phyloP scores from a whole-genome alignment of 1,140 invertebrate species.

The Drosophila repleta region DNA sequence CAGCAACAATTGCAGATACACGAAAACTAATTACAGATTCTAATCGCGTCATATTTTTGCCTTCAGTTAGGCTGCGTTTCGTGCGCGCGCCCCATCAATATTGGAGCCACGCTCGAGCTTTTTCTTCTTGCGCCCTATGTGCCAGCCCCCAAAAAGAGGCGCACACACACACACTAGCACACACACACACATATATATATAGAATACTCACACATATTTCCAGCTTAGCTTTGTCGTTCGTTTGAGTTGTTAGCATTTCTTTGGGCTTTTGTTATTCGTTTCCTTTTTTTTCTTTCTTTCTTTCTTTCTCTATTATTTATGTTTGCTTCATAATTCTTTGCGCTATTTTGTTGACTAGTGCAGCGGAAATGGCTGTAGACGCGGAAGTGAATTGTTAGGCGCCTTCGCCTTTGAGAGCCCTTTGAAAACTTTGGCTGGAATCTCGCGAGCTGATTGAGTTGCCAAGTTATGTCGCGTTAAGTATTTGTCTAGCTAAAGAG shows the following conservation, averaged over 20 bases:
- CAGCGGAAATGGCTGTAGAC: constrained; percentile 78
- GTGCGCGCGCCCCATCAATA: constrained; percentile 76
- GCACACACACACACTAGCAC: background rate
- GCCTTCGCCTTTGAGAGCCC: constrained; percentile 43
- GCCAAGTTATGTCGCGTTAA: constrained; percentile 1
- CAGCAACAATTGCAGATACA: constrained; percentile 79
- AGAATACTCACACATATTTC: background rate
- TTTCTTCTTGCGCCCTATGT: constrained; percentile 54
- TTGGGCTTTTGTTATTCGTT: constrained; percentile 27
- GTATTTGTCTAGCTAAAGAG: constrained; percentile 41
- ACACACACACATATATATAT: constrained; percentile 19
- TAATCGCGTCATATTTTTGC: constrained; percentile 79
- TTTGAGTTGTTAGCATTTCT: constrained; percentile 21
- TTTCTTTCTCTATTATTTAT: constrained; percentile 39
- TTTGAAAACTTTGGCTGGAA: background rate
- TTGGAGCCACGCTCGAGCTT: constrained; percentile 38
- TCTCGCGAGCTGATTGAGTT: background rate
- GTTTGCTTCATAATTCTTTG: constrained; percentile 26
- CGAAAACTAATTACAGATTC: constrained; percentile 83
- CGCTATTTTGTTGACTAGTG: constrained; percentile 64
- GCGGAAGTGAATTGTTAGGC: constrained; percentile 80
- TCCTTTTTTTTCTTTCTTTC: background rate
- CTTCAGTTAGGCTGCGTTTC: constrained; percentile 55
- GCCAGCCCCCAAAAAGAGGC: constrained; percentile 8
- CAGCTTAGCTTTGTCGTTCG: constrained; percentile 34